Evolutionary conservation across 1,140 invertebrate species (phyloP), one percentile per base, ranked within the genome.

Genomic region (Drosophila pectinifera): DNA sequence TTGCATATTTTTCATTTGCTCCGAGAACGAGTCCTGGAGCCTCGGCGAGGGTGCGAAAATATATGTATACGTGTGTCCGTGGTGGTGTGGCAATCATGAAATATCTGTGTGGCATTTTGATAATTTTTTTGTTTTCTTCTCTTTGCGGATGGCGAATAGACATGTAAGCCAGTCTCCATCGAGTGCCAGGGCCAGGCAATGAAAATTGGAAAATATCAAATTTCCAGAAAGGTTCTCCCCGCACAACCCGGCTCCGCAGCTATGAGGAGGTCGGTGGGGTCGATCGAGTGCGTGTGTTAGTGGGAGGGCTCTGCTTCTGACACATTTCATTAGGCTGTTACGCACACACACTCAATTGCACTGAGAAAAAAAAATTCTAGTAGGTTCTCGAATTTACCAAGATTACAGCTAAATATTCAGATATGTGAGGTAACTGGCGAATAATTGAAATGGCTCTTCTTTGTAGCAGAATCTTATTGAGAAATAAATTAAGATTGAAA

Each of bases 151-250:
- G 57, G 38, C n/a, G 54, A 67, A 78, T 39, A 76, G 70, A 73
- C 77, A 48, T 61, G 81, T 72, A 79, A 63, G 78, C 70, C 69
- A 82, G 72, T 73, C 54, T 62, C 76, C 70, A 88, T 73, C 78
- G 84, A 75, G 77, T 72, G 72, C 45, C 76, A 72, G 49, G 42
- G 46, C 57, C 54, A 67, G 67, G 84, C 84, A 89, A 77, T 88
- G 84, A 83, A 88, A 88, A 89, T 88, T 83, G 83, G 84, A 88
- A 86, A 88, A 86, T 86, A 88, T 86, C 83, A 86, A 88, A 86
- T 86, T 86, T 83, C 69, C 59, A 57, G 56, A 81, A 63, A 63
- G 51, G 49, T 73, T 64, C 61, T 8, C 46, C 36, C 20, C 45
- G 36, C 54, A 24, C 36, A 38, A 5, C 20, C 20, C n/a, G 62